A percentile compares a stretch with the other conserved stretches of the same genome.
phyloP scores from a whole-genome alignment of 2,797 vertebrate genomes.

The Phalloptychus januarius region DNA sequence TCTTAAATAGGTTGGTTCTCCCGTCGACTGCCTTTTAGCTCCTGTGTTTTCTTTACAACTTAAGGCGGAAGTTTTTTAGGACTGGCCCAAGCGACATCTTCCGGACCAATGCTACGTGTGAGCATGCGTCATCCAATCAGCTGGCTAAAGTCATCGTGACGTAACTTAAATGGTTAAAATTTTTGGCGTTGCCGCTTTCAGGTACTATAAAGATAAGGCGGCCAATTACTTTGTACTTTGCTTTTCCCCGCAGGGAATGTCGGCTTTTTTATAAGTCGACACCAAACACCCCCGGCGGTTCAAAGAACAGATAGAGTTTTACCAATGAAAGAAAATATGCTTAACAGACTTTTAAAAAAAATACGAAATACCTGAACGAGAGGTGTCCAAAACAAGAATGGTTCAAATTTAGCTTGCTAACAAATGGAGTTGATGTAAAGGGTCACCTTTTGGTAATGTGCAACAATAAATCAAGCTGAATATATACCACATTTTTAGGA shows the following conservation, averaged over 20 bases:
- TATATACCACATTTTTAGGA: too few species aligned
- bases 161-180: constrained; percentile 15
- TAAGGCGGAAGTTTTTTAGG: constrained; percentile 83
- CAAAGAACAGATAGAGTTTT: neutral
- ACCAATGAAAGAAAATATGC: neutral
- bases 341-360: neutral
- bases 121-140: constrained; percentile 62
- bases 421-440: neutral
- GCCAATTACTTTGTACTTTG: neutral
- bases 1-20: constrained; percentile 52
- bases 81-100: constrained; percentile 74
- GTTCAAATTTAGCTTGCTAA: neutral
- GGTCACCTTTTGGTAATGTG: neutral
- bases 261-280: neutral
- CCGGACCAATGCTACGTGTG: constrained; percentile 71
- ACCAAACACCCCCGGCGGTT: neutral
- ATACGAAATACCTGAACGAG: neutral
- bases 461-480: too few species aligned
- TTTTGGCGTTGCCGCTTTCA: neutral
- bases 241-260: neutral
- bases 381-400: neutral
- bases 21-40: constrained; percentile 72
- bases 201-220: neutral
- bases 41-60: constrained; percentile 82
- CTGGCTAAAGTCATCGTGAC: constrained; percentile 15